A percentile compares a stretch with the other conserved stretches of the same genome.
These are phyloP conservation scores for Apolygus lucorum DNA, from an alignment of 1,140 invertebrate species.

Conservation along the genomic window DNA sequence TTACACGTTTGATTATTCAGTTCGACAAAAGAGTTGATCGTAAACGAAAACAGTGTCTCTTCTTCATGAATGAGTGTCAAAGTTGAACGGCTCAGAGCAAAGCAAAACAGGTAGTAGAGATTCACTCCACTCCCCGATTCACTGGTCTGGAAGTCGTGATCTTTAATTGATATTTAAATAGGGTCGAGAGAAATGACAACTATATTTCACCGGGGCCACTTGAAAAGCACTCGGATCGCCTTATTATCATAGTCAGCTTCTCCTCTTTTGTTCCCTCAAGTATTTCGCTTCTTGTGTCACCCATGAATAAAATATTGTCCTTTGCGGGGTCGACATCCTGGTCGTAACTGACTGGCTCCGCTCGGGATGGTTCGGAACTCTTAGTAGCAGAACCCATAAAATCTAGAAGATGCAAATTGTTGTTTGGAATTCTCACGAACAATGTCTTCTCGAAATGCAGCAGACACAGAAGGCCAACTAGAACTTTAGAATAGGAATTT, in stretches of 20 bases:
- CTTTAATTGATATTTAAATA: constrained; percentile 14
- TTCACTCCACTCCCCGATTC: neutral
- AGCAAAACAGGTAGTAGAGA: neutral
- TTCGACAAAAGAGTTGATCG: neutral
- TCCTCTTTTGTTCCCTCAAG: constrained; percentile 8
- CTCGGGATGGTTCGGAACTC: no score
- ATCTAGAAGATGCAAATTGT: no score
- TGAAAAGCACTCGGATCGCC: constrained; percentile 6
- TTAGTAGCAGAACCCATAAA: no score
- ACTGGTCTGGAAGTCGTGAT: constrained; percentile 1
- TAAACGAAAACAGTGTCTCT: neutral
- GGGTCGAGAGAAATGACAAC: constrained; percentile 5
- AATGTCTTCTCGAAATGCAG: no score
- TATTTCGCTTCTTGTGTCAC: constrained; percentile 7
- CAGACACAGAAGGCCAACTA: no score
- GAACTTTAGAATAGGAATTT: no score
- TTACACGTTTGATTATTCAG: no score
- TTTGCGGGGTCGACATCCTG: neutral
- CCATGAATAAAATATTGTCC: constrained; percentile 13
- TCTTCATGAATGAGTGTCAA: neutral
- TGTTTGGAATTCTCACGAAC: no score
- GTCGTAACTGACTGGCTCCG: no score
- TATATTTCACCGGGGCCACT: constrained; percentile 14
- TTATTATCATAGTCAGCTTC: constrained; percentile 10
- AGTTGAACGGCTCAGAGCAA: neutral